A percentile compares a stretch with the other conserved stretches of the same genome.
Conservation (phyloP, 92 coral and sea anemone species). For the Chrysogorgia sp. region DNA sequence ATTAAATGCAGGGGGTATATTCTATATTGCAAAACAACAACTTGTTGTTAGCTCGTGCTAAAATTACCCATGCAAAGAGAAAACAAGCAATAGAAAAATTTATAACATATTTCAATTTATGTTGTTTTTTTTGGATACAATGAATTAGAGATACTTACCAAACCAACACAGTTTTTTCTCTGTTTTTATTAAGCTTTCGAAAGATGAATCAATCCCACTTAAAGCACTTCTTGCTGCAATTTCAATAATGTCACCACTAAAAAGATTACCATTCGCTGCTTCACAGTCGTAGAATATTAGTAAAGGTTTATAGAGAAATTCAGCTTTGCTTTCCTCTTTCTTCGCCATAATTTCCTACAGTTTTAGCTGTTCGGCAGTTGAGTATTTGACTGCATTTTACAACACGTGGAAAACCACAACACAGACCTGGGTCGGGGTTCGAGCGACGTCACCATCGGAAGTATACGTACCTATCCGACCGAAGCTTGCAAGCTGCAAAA, state of each 20-base stretch:
- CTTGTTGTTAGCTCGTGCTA: no score
- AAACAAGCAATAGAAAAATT: not conserved
- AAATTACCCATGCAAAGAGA: no score
- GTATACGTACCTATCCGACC: no score
- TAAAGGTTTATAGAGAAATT: constrained; percentile 59
- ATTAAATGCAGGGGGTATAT: no score
- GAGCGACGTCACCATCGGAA: no score
- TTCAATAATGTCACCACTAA: constrained; percentile 85
- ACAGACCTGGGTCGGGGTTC: not conserved
- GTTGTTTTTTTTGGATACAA: not conserved
- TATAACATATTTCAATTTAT: not conserved
- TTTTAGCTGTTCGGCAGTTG: not conserved
- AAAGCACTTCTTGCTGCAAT: constrained; percentile 93
- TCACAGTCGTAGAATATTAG: constrained; percentile 89
- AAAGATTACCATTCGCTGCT: constrained; percentile 79
- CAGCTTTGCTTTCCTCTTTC: constrained; percentile 65
- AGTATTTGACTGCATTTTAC: not conserved
- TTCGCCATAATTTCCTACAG: constrained; percentile 71
- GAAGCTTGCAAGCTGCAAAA: no score
- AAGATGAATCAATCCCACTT: constrained; percentile 72
- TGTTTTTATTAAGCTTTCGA: constrained; percentile 71
- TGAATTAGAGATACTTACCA: constrained; percentile 61
- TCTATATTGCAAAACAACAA: no score
- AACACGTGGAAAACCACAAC: not conserved
- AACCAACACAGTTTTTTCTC: constrained; percentile 75